Base-by-base conservation (phyloP, 2,888 invertebrate genomes). In the Neoscelio sp. region DNA sequence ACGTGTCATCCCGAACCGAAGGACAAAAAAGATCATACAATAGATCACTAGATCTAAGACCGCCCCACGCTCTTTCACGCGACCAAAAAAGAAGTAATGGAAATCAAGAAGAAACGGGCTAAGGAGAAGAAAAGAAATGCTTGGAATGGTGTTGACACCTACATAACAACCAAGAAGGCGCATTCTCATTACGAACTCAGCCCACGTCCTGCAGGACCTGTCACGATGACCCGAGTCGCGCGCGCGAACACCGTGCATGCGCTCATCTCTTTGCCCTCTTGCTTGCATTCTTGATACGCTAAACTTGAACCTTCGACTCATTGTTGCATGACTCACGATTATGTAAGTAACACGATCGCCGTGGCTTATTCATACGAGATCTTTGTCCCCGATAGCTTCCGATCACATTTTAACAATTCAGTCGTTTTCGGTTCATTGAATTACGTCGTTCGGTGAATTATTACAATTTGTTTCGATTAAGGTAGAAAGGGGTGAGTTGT, bases 151-250 rank as follows among this genome's bases (percentile, higher is more conserved):
- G 77, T 70, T 70, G 82, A 84, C 84, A 82, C 85, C 84, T 82
- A 85, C 84, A 74, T 81, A 81, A 80, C 76, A 70, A 64, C 52
- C 60, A 67, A 76, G 80, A 58, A 65, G 78, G 62, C 80, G 80
- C 71, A 58, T 71, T 70, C 46, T 58, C 60, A 71, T 64, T 82
- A 82, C 73, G 80, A 82, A 75, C 76, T 75, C 85, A 81, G 83
- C 86, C 85, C 85, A 86, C 86, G 83, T 83, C 78, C 82, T 78
- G 74, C 80, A 75, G 84, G 83, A 85, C 84, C 84, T 85, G 86
- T 86, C 86, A 85, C 82, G 80, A 80, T 77, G 74, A 64, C 42
- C 76, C 65, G 67, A 78, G 64, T 62, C 30, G 73, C 73, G 60
- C 71, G 62, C 67, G 64, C 71, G 62, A 33, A 58, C 64, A 52